phyloP scores from a whole-genome alignment of 2,113 vertebrate genomes.

The Rhinopomastus cyanomelas region DNA sequence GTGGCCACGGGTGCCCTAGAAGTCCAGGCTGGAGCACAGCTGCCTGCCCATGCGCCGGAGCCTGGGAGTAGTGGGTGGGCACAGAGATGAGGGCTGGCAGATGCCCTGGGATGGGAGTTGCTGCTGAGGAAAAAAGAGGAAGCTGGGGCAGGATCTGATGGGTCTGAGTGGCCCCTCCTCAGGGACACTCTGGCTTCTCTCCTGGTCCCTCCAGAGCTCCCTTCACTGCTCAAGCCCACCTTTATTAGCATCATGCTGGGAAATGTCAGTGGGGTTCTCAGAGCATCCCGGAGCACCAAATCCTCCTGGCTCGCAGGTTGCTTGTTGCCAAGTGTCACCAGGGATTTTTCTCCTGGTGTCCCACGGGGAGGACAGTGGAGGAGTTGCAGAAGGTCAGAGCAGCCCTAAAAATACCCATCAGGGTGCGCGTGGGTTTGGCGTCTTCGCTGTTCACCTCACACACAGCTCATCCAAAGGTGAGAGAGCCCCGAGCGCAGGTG shows the following conservation, averaged over 20 bases:
- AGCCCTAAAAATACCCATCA: neutral
- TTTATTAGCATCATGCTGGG: neutral
- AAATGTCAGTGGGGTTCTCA: neutral
- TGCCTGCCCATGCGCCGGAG: accelerated
- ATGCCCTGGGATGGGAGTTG: neutral
- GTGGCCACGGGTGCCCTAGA: neutral
- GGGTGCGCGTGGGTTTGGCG: accelerated
- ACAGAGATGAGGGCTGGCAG: neutral
- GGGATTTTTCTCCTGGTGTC: conserved; percentile 7
- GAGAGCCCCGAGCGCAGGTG: neutral
- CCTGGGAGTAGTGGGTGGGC: neutral
- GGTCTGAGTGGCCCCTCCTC: neutral
- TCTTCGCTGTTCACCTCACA: neutral
- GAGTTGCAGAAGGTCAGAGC: conserved; percentile 6
- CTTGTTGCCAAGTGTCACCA: neutral
- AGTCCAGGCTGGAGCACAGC: neutral
- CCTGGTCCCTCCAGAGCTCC: accelerated
- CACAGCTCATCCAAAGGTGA: neutral
- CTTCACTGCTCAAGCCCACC: neutral
- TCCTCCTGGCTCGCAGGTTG: neutral
- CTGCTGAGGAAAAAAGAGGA: neutral
- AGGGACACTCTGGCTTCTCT: neutral
- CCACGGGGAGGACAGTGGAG: neutral
- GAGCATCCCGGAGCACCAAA: accelerated
- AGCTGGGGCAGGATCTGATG: neutral